phyloP scores from a whole-genome alignment of 2,888 invertebrate species.

The Tiliacea citrago region DNA sequence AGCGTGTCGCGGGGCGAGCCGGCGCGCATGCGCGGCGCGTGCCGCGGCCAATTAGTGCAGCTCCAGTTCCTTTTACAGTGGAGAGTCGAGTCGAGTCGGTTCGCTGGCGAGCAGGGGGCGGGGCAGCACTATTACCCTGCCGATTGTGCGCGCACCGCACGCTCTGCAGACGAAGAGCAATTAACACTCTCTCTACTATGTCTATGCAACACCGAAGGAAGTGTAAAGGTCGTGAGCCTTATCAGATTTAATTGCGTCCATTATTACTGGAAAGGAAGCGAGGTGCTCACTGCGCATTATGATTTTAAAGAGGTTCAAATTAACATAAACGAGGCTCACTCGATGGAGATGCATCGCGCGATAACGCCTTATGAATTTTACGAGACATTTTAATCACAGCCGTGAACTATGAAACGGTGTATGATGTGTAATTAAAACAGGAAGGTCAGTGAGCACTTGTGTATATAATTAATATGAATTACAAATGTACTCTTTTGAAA shows the following conservation, averaged over 20 bases:
- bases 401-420: constrained; percentile 89
- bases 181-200: constrained; percentile 82
- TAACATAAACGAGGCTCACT: constrained; percentile 83
- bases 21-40: constrained; percentile 87
- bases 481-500: constrained; percentile 87
- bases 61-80: constrained; percentile 88
- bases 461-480: constrained; percentile 88
- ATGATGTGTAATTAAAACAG: constrained; percentile 86
- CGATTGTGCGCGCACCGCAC: constrained; percentile 73
- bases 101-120: constrained; percentile 80
- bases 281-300: constrained; percentile 84
- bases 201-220: constrained; percentile 78
- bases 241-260: constrained; percentile 88
- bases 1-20: constrained; percentile 82
- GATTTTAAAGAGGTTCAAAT: constrained; percentile 85
- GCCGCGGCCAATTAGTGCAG: constrained; percentile 90
- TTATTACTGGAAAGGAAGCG: constrained; percentile 85
- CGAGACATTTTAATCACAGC: constrained; percentile 88
- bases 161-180: constrained; percentile 69
- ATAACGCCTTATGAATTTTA: constrained; percentile 85
- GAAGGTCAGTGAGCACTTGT: constrained; percentile 89
- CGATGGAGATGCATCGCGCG: constrained; percentile 78
- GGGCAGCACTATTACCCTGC: constrained; percentile 77
- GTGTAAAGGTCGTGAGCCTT: constrained; percentile 88
- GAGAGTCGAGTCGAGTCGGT: constrained; percentile 84